Evolutionary conservation across 2,888 invertebrate species (phyloP).

Genomic region (Tetanocera ferruginea): DNA sequence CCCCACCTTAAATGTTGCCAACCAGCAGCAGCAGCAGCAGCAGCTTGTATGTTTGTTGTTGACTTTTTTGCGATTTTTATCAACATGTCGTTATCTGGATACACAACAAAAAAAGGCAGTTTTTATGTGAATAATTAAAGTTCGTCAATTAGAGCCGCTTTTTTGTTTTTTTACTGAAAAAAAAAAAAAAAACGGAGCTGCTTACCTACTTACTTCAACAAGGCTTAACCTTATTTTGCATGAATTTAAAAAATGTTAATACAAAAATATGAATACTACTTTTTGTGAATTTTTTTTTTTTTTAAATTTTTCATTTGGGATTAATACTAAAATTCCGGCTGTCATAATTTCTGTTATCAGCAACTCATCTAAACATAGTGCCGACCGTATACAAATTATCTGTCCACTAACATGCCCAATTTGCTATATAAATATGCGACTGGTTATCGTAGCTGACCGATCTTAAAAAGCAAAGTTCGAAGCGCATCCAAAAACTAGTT

Average conservation of each 20-base stretch:
- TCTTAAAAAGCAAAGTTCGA: slow-evolving; percentile 47
- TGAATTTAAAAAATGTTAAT: too few species aligned
- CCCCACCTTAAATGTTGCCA: not conserved
- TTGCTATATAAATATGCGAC: slow-evolving; percentile 63
- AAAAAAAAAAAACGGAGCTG: not conserved
- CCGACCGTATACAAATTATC: slow-evolving; percentile 64
- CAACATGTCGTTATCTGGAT: not conserved
- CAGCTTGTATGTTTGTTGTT: not conserved
- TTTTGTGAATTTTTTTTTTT: not conserved
- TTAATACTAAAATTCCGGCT: not conserved
- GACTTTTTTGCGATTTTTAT: not conserved
- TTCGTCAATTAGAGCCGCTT: not conserved
- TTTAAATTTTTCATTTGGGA: not conserved
- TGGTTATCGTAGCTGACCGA: slow-evolving; percentile 60
- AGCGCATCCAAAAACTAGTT: slow-evolving; percentile 7
- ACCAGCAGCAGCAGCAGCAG: not conserved
- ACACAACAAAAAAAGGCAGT: not conserved
- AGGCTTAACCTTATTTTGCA: not conserved
- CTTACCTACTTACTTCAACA: too few species aligned
- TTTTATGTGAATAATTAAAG: not conserved
- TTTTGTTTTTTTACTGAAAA: too few species aligned
- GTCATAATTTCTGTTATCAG: slow-evolving; percentile 20
- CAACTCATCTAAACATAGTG: not conserved
- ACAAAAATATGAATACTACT: too few species aligned
- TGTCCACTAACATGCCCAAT: slow-evolving; percentile 67